These are phyloP conservation scores for Leptonema lineaticorne DNA, from an alignment of 1,140 invertebrate species.

Conservation along the genomic window DNA sequence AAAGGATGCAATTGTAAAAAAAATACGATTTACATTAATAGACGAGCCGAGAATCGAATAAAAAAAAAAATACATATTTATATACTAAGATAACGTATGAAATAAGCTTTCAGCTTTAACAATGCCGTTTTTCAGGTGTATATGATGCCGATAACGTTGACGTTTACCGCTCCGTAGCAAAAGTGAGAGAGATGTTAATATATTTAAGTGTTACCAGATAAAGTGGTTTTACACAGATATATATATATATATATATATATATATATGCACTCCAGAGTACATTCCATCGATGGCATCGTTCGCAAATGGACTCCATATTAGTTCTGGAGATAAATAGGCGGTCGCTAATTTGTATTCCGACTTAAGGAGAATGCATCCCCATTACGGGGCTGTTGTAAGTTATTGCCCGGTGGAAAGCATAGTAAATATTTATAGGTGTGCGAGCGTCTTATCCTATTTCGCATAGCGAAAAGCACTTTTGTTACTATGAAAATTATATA, in stretches of 20 bases:
- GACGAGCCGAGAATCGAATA: no score
- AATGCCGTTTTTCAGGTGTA: not conserved
- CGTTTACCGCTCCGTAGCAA: no score
- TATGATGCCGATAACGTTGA: not conserved
- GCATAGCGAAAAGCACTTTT: no score
- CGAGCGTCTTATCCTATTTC: not conserved
- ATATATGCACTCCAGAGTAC: not conserved
- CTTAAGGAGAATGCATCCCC: slow-evolving; percentile 25
- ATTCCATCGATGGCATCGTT: slow-evolving; percentile 12
- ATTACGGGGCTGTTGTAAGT: slow-evolving; percentile 12
- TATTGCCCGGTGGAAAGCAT: slow-evolving; percentile 6
- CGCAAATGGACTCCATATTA: slow-evolving; percentile 35
- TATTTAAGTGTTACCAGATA: slow-evolving; percentile 22
- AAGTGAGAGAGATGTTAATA: slow-evolving; percentile 17
- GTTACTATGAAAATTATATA: no score
- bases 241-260: no score
- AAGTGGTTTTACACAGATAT: slow-evolving; percentile 10
- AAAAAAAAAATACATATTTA: no score
- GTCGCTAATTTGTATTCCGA: slow-evolving; percentile 30
- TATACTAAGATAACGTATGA: no score
- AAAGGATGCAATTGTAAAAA: no score
- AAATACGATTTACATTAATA: no score
- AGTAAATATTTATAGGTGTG: slow-evolving; percentile 1
- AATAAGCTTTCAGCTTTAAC: no score
- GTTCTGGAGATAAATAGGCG: slow-evolving; percentile 27